Evolutionary conservation across 2,113 vertebrate genomes (phyloP), one percentile per base, ranked within the genome.

Genomic region (Toxotes jaculatrix): DNA sequence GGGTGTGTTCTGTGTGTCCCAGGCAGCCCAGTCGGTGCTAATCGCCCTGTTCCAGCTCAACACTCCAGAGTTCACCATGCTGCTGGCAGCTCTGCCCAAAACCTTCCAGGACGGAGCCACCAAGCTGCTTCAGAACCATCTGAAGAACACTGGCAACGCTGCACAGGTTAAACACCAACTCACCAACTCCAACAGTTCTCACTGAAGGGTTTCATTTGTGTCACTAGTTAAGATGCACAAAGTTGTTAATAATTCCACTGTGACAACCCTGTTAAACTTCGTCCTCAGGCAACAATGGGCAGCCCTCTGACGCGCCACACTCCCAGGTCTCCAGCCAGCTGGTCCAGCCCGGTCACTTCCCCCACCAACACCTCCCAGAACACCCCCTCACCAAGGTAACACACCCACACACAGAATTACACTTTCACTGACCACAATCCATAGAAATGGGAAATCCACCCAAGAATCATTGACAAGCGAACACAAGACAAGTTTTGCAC

Each of bases 71-170:
- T 99, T 99, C 93, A 99, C 97, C 88, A 99, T 98, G 98, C 93
- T 99, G 7, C 93, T 99, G 91, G 97, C 96, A 89, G 97, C 97
- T 94, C 95, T 99, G 91, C 98, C 98, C 92, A 99, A 99, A 96
- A 97, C 97, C 72, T 99, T 99, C 91, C 98, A 99, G 91, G 98
- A 99, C 76, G 97, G 98, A 89, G 98, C 98, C 94, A 99, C 97
- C 85, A 99, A 97, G 88, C 95, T 99, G 76, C 96, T 99, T 78
- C 97, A 99, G 87, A 99, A 97, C 91, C 97, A 99, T 83, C 96
- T 99, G 77, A 96, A 97, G 82, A 99, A 97, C 86, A 96, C 96
- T 38, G 97, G 97, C 91, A 97, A 96, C 16, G 93, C 94, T 53
- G 96, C 96, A 80, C 97, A 98, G 96, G 98, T 98, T 92, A 76